phyloP scores from a whole-genome alignment of 2,113 vertebrate genomes.

The Elaphurus davidianus region DNA sequence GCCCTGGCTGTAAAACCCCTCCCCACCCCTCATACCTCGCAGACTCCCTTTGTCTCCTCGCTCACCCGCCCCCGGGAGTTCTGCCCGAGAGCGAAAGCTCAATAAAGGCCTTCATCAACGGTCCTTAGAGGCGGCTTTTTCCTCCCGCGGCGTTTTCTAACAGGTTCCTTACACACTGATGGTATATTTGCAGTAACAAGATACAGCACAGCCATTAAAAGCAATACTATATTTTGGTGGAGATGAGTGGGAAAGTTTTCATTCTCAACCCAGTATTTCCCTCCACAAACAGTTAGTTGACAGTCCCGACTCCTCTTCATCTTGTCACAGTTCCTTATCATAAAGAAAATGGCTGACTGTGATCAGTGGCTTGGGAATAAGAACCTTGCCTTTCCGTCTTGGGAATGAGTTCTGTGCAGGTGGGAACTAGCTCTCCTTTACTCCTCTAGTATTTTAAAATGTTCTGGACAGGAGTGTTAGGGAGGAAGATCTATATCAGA shows the following conservation, averaged over 20 bases:
- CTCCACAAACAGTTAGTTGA: neutral
- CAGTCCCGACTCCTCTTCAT: neutral
- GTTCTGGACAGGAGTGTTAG: neutral
- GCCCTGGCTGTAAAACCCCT: too few species aligned
- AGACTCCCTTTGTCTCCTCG: too few species aligned
- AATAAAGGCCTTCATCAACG: too few species aligned
- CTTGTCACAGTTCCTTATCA: neutral
- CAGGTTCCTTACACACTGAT: neutral
- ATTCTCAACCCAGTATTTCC: neutral
- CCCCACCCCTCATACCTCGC: too few species aligned
- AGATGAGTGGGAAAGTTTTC: neutral
- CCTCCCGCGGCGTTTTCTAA: too few species aligned
- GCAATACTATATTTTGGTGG: neutral
- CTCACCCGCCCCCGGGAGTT: too few species aligned
- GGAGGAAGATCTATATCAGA: neutral
- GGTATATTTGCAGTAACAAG: neutral
- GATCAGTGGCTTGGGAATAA: neutral
- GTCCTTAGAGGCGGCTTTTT: too few species aligned
- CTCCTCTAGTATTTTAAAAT: neutral
- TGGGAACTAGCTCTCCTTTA: neutral
- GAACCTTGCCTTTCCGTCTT: neutral
- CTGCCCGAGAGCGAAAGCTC: too few species aligned
- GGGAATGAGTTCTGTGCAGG: neutral
- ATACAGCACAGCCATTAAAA: neutral
- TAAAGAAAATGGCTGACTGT: neutral